Base-by-base conservation (phyloP, 1,140 invertebrate species). In the Medauroidea extradentata region DNA sequence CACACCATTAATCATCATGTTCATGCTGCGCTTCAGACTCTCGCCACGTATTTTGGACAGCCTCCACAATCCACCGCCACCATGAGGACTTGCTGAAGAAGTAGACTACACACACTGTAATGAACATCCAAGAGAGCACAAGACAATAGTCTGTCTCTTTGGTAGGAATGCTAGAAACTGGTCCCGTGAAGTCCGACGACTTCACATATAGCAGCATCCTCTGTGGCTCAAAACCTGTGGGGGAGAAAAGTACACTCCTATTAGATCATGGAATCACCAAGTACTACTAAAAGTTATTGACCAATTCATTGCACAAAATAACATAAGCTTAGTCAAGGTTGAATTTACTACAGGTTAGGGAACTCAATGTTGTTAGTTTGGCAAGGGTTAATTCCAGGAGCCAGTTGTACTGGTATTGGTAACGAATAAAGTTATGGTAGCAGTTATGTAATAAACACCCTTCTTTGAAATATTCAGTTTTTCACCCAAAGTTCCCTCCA, bases 31-130 rank as follows among this genome's bases (percentile, higher is more conserved):
- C 90, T 65, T 93, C 91, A 9, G 91, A 91, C 76, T 95, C 93
- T 54, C 89, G 80, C 93, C 94, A 96, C 54, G 90, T 91, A 65
- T 89, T 90, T 69, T 90, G 84, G 16, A 95, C 79, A 67, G 86
- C 85, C 71, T 95, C 93, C 1, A 94, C 85, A 61, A 93, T 85
- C 71, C 85, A 85, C 60, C 80, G 84, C 81, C 89, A 96, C 71
- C 87, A 84, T 23, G 79, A 79, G 46, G 91, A 93, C 67, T 88
- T 83, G 9, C 86, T 83, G 58, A 93, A 87, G 62, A 89, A 89
- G 73, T 90, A 89, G 49, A 85, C 71, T 29, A 82, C 77, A 74
- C 89, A 93, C n/a, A 85, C 67, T 1, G 88, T 71, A 53, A 96
- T 90, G 71, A 96, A 96, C 0, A 85, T 61, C 91, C 93, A 96